Evolutionary conservation across 2,113 vertebrate species (phyloP).

Genomic region (Falco punctatus): DNA sequence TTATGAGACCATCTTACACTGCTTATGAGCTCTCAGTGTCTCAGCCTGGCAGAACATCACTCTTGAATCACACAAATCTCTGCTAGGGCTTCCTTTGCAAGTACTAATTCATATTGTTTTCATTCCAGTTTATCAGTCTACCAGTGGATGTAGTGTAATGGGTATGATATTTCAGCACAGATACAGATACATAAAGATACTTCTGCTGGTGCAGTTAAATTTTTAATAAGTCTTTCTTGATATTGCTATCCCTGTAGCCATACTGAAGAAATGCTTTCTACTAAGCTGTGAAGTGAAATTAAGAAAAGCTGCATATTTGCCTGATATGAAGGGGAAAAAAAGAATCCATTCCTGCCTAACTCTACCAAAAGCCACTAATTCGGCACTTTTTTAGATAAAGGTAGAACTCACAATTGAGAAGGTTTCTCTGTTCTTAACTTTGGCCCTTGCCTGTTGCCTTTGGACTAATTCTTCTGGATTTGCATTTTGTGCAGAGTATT

Average conservation of each 20-base stretch:
- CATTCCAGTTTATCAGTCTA: not conserved
- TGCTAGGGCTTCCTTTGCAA: not conserved
- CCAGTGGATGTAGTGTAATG: not conserved
- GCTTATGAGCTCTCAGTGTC: not conserved
- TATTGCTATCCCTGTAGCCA: not conserved
- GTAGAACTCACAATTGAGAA: not conserved
- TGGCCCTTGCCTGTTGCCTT: not conserved
- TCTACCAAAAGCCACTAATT: not conserved
- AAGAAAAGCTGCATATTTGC: not conserved
- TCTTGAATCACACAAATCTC: not conserved
- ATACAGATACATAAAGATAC: not conserved
- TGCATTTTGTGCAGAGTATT: slow-evolving; percentile 1
- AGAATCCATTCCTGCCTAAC: not conserved
- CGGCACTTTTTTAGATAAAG: not conserved
- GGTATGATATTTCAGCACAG: not conserved
- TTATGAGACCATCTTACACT: not conserved
- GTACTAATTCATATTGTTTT: not conserved
- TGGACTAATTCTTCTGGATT: slow-evolving; percentile 28
- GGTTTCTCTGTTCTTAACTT: not conserved
- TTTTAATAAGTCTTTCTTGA: not conserved
- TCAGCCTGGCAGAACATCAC: not conserved
- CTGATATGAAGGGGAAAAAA: not conserved
- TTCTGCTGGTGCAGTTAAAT: not conserved
- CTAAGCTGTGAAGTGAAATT: not conserved
- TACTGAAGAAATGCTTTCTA: not conserved